Percentiles rank a stretch among this genome's conserved stretches.
Evolutionary conservation across 2,797 vertebrate species (phyloP).

Genomic region (Botia almorhae): DNA sequence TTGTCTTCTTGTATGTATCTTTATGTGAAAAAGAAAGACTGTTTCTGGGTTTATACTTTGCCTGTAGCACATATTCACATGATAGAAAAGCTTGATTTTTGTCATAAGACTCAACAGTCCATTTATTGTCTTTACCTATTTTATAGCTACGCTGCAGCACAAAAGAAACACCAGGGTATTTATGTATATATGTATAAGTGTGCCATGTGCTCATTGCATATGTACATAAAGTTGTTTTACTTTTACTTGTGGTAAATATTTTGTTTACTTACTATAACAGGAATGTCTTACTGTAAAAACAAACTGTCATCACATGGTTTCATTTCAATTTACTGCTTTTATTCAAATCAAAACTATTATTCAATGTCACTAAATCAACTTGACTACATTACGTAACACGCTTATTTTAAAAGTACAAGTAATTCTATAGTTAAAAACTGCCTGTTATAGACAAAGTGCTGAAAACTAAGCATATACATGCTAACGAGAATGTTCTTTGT

Average conservation of each 20-base stretch:
- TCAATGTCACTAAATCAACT: too few relatives aligned
- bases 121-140: conserved; percentile 41
- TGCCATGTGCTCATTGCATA: conserved; percentile 14
- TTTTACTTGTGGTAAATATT: neutral
- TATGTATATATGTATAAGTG: neutral
- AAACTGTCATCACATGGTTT: too few relatives aligned
- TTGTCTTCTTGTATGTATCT: conserved; percentile 8
- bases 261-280: conserved; percentile 1
- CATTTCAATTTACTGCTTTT: too few relatives aligned
- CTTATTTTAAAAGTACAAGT: too few relatives aligned
- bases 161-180: neutral
- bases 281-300: conserved; percentile 15
- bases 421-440: too few relatives aligned
- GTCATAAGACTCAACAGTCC: conserved; percentile 49
- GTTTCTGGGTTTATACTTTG: conserved; percentile 37
- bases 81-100: conserved; percentile 48
- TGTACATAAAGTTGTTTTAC: conserved; percentile 34
- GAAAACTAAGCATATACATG: too few relatives aligned
- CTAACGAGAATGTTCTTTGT: too few relatives aligned
- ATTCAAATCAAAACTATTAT: too few relatives aligned
- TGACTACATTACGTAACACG: too few relatives aligned
- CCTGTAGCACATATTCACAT: conserved; percentile 53
- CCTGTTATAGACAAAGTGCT: too few relatives aligned
- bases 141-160: conserved; percentile 10
- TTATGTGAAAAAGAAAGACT: conserved; percentile 11